A percentile compares a stretch with the other conserved stretches of the same genome.
Conservation (phyloP, 1,140 invertebrate species). For the Phenacoccus solenopsis region DNA sequence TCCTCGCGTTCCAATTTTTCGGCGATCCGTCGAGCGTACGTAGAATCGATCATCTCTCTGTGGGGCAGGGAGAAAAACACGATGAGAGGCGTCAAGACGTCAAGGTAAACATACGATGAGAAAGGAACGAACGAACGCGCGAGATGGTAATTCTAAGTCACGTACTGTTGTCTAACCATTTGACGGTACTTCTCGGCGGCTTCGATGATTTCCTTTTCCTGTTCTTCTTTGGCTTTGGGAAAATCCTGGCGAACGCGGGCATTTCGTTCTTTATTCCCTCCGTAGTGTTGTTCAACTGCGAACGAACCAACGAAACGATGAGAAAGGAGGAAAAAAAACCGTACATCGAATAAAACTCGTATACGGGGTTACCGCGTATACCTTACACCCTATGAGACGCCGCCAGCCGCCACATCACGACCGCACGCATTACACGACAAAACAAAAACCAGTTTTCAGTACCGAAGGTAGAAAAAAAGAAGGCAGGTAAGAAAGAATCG, state of each 20-base stretch:
- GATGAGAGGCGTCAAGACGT: neutral
- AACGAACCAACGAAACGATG: slow-evolving; percentile 20
- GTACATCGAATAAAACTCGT: neutral
- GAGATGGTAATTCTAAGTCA: too few relatives aligned
- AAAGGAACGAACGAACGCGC: neutral
- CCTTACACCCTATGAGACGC: neutral
- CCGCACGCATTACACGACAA: neutral
- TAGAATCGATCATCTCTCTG: slow-evolving; percentile 57
- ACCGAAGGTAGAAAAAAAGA: too few relatives aligned
- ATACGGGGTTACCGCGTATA: neutral
- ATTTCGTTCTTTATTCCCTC: slow-evolving; percentile 72
- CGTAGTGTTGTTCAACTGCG: slow-evolving; percentile 65
- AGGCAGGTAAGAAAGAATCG: too few relatives aligned
- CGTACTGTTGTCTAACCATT: slow-evolving; percentile 49
- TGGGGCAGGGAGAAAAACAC: slow-evolving; percentile 20
- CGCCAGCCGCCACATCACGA: neutral
- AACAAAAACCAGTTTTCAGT: slow-evolving; percentile 2
- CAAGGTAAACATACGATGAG: neutral
- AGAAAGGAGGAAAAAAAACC: neutral
- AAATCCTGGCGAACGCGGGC: slow-evolving; percentile 78
- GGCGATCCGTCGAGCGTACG: slow-evolving; percentile 49
- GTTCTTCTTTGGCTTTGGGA: slow-evolving; percentile 67
- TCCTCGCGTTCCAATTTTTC: slow-evolving; percentile 49
- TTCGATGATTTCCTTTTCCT: slow-evolving; percentile 56
- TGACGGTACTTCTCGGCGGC: slow-evolving; percentile 48